These are phyloP conservation scores for Akabosia matsudoensis DNA, from an alignment of 1,140 invertebrate species.

Conservation along the genomic window DNA sequence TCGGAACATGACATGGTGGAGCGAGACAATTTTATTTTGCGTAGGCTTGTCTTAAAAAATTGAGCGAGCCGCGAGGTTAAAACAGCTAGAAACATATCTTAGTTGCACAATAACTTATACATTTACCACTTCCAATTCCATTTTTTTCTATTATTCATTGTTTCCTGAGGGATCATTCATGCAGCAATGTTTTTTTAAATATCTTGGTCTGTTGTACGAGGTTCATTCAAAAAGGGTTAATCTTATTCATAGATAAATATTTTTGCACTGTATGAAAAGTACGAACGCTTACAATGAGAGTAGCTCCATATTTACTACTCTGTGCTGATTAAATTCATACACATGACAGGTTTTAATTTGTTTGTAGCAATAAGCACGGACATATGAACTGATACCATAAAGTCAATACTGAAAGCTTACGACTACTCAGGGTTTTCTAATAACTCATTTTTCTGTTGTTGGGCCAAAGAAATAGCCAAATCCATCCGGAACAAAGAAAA, in stretches of 20 bases:
- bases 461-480: neutral
- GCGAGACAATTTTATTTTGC: neutral
- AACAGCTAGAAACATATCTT: neutral
- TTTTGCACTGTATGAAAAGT: too few species aligned
- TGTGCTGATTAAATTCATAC: too few species aligned
- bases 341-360: too few species aligned
- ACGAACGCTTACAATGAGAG: too few species aligned
- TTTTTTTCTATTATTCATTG: conserved; percentile 10
- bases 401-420: too few species aligned
- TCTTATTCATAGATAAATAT: conserved; percentile 19
- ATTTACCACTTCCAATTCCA: conserved; percentile 15
- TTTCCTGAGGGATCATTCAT: conserved; percentile 10
- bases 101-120: neutral
- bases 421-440: too few species aligned
- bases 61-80: neutral
- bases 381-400: too few species aligned
- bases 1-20: neutral
- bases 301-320: too few species aligned
- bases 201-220: too few species aligned
- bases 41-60: neutral
- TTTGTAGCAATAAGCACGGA: too few species aligned
- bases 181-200: too few species aligned
- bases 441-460: too few species aligned
- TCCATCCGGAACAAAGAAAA: neutral
- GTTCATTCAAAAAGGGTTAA: conserved; percentile 10